Conservation (phyloP, 2,888 invertebrate species). For the Glaucopsyche alexis region DNA sequence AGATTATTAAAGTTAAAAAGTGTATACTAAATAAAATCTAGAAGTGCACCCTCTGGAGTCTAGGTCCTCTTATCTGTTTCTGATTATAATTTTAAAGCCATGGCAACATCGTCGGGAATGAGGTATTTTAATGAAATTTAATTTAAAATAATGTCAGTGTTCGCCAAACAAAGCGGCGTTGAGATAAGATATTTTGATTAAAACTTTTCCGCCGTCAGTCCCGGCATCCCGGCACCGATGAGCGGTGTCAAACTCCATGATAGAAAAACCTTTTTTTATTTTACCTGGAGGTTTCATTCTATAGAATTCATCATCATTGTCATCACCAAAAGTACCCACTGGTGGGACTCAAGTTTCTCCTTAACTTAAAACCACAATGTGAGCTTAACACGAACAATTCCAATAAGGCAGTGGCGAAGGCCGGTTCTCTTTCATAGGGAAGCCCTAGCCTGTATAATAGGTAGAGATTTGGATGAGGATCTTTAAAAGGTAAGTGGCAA, state of each 20-base stretch:
- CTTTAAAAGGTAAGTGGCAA: too few species aligned
- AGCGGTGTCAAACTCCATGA: not conserved
- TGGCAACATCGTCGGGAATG: not conserved
- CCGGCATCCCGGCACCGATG: not conserved
- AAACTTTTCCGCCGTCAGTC: constrained; percentile 10
- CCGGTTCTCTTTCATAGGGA: too few species aligned
- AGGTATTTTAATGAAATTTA: constrained; percentile 24
- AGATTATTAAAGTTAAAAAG: too few species aligned
- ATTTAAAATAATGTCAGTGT: constrained; percentile 32
- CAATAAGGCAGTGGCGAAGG: too few species aligned
- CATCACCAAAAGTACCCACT: too few species aligned
- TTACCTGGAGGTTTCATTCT: constrained; percentile 36
- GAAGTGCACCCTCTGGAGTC: too few species aligned
- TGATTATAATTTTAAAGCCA: not conserved
- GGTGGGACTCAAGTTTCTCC: too few species aligned
- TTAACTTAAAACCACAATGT: too few species aligned
- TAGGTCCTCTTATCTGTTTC: not conserved
- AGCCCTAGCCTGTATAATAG: too few species aligned
- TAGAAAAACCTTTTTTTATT: constrained; percentile 9
- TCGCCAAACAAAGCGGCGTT: constrained; percentile 28
- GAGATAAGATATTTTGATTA: constrained; percentile 33
- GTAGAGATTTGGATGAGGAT: too few species aligned
- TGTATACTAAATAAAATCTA: too few species aligned
- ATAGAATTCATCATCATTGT: constrained; percentile 37
- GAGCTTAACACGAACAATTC: too few species aligned